These are phyloP conservation scores for Vanessa atalanta DNA, from an alignment of 1,140 invertebrate genomes.

Conservation along the genomic window DNA sequence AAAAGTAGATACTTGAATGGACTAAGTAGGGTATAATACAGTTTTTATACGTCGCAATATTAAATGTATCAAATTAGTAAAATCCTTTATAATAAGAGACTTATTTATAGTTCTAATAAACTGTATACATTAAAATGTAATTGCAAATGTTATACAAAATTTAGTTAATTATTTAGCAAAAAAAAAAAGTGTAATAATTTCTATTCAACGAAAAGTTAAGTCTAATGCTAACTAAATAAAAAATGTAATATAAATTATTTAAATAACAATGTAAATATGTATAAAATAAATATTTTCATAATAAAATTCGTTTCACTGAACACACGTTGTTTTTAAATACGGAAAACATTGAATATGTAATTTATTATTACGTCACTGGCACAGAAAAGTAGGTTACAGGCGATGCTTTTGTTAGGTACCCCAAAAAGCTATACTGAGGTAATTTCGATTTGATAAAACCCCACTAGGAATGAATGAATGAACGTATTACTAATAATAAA, in stretches of 20 bases:
- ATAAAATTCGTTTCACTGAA: slow-evolving; percentile 37
- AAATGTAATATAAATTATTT: slow-evolving; percentile 27
- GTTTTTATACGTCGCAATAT: slow-evolving; percentile 22
- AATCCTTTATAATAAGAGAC: background rate
- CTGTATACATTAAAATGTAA: background rate
- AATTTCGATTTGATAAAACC: background rate
- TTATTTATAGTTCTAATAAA: background rate
- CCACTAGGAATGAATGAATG: background rate
- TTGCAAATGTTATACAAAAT: background rate
- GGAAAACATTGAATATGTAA: background rate
- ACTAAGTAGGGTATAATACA: slow-evolving; percentile 15
- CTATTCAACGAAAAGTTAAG: slow-evolving; percentile 4
- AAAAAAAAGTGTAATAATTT: background rate
- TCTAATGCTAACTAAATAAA: background rate
- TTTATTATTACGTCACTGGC: background rate
- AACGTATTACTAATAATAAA: slow-evolving; percentile 16
- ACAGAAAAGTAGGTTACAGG: background rate
- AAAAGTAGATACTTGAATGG: slow-evolving; percentile 19
- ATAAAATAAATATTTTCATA: slow-evolving; percentile 70
- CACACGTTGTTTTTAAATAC: background rate
- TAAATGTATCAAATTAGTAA: slow-evolving; percentile 1
- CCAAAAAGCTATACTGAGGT: background rate
- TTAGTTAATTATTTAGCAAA: background rate
- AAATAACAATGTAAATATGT: slow-evolving; percentile 63
- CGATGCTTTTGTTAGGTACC: background rate